phyloP scores from a whole-genome alignment of 2,888 invertebrate species.

The Exocentrus adspersus region DNA sequence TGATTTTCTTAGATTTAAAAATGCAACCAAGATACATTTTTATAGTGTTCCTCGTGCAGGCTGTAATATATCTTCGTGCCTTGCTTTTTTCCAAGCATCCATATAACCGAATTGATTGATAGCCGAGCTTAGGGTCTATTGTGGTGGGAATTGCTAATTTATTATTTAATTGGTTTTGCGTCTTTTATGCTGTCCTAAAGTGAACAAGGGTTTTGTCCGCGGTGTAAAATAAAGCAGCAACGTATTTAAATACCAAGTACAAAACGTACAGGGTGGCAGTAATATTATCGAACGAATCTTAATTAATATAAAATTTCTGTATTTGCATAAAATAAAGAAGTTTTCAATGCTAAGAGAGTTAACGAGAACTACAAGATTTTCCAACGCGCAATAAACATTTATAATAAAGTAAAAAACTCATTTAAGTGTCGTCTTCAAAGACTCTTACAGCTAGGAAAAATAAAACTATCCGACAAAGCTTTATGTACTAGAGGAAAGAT shows the following conservation, averaged over 20 bases:
- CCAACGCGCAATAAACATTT: constrained; percentile 12
- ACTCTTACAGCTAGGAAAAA: constrained; percentile 7
- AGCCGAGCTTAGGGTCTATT: constrained; percentile 4
- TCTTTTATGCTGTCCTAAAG: neutral
- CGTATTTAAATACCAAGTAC: too few relatives aligned
- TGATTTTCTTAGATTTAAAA: too few relatives aligned
- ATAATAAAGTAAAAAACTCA: constrained; percentile 23
- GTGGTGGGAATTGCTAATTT: constrained; percentile 15
- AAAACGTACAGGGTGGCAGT: too few relatives aligned
- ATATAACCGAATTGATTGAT: neutral
- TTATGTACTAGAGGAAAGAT: constrained; percentile 14
- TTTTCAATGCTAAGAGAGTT: neutral
- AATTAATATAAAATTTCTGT: neutral
- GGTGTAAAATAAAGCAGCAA: too few relatives aligned
- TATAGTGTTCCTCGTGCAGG: too few relatives aligned
- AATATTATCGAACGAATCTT: too few relatives aligned
- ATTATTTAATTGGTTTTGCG: constrained; percentile 21
- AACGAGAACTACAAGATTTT: neutral
- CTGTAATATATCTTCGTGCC: neutral
- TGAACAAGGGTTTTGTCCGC: neutral
- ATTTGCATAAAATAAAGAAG: neutral
- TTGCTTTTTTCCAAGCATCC: neutral
- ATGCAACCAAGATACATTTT: too few relatives aligned
- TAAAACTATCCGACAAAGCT: constrained; percentile 1
- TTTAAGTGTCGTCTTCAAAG: constrained; percentile 11